phyloP scores from a whole-genome alignment of 1,140 invertebrate species.

The Pentalonia nigronervosa region DNA sequence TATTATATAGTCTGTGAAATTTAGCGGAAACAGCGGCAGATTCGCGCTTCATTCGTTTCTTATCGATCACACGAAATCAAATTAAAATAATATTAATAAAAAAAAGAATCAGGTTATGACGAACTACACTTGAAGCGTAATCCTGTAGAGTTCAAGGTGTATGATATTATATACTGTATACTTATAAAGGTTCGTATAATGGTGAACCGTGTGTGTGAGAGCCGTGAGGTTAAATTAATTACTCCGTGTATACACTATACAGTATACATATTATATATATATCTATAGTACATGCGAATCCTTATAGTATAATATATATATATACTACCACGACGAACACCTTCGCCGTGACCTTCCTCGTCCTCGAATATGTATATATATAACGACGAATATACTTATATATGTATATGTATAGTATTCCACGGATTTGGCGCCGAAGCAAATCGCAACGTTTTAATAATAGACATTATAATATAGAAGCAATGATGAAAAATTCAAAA shows the following conservation, averaged over 20 bases:
- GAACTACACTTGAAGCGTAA: not conserved
- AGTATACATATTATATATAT: not conserved
- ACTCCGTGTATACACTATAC: not conserved
- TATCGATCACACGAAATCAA: not conserved
- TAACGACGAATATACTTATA: not conserved
- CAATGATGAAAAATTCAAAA: not conserved
- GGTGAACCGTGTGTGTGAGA: not conserved
- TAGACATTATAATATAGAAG: constrained; percentile 11
- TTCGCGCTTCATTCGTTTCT: not conserved
- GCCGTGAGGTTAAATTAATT: not conserved
- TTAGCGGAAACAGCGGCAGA: not conserved
- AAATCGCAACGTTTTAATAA: constrained; percentile 4
- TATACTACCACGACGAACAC: not conserved
- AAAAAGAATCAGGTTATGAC: not conserved
- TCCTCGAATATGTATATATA: not conserved
- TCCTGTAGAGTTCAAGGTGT: not conserved
- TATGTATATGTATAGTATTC: not conserved
- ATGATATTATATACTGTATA: not conserved
- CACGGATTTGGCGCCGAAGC: not conserved
- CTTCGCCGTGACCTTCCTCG: not conserved
- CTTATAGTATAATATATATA: not conserved
- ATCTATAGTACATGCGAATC: not conserved
- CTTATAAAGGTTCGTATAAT: not conserved
- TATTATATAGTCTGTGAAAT: not conserved
- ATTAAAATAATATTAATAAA: not conserved